phyloP scores from a whole-genome alignment of 1,140 invertebrate species.

The Aphaenogaster floridana region DNA sequence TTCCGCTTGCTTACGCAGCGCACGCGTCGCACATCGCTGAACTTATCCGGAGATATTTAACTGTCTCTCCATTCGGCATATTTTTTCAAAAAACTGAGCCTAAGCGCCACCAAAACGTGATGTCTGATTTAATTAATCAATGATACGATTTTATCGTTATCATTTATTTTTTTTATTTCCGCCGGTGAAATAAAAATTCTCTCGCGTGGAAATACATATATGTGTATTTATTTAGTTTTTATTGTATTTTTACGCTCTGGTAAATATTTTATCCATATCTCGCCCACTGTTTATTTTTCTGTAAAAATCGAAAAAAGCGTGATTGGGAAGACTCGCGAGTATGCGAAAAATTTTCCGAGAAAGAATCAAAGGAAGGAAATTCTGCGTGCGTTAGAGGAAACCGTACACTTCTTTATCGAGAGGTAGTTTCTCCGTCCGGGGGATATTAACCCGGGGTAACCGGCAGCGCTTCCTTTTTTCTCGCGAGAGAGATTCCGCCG shows the following conservation, averaged over 20 bases:
- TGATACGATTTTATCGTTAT: too few species aligned
- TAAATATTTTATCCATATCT: conserved; percentile 16
- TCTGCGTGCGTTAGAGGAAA: neutral
- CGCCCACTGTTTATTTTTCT: neutral
- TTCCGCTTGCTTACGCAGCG: conserved; percentile 2
- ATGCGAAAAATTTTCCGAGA: neutral
- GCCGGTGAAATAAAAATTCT: neutral
- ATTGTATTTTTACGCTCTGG: conserved; percentile 7
- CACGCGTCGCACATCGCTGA: neutral
- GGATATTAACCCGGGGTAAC: neutral
- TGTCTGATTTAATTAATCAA: neutral
- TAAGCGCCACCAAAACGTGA: neutral
- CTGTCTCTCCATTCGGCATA: neutral
- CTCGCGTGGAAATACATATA: neutral
- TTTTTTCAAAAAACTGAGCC: neutral
- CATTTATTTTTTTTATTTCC: neutral
- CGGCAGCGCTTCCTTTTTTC: neutral
- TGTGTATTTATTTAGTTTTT: neutral
- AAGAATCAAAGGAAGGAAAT: neutral
- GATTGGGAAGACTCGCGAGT: neutral
- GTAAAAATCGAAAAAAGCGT: neutral
- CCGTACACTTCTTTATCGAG: neutral
- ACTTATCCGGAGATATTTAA: neutral
- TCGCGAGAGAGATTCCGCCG: neutral
- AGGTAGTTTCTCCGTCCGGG: neutral